Evolutionary conservation across 1,140 invertebrate genomes (phyloP), one percentile per base, ranked within the genome.

Genomic region (Drosophila kurseongensis): DNA sequence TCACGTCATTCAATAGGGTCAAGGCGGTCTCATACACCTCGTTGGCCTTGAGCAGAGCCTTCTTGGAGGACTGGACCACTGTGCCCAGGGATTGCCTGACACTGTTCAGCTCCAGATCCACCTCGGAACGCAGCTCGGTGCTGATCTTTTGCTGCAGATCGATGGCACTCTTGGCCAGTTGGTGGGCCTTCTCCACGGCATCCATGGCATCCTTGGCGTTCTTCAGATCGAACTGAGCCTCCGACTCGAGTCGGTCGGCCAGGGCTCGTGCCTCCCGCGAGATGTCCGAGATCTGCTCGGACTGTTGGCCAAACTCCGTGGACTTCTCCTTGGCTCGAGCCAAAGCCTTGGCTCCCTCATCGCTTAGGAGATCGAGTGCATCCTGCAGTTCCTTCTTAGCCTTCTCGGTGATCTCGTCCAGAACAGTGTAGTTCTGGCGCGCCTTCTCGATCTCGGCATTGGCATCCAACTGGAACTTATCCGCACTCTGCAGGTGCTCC

Each of bases 211-310:
- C 95, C 67, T 96, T 95, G 2, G 97, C 97, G 50, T 96, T 94
- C 32, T 94, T 93, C 72, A 95, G 94, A 65, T 98, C 97, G 68
- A 95, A 95, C 42, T 95, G 94, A 0, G 97, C 97, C 80, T 97
- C 95, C 4, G 95, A 94, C 83, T 95, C 95, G 65, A 96, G 94
- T 93, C 95, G 93, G 75, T 98, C 96, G 1, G 97, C 97, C 3
- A 97, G 82, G 12, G 94, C 92, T 18, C 98, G 94, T 4, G 98
- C 97, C 91, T 98, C 96, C 61, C 97, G 95, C 0, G 98, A 97
- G 47, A 98, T 97, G 13, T 95, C 94, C 1, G 97, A 97, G 96
- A 99, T 98, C 78, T 97, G 95, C 23, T 96, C 94, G 14, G 97
- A 98, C 86, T 98, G 97, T 75, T 97, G 96, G 6, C 98, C 98